Percentiles rank a stretch among this genome's conserved stretches.
Evolutionary conservation across 2,888 invertebrate species (phyloP).

Genomic region (Agrochola lychnidis): DNA sequence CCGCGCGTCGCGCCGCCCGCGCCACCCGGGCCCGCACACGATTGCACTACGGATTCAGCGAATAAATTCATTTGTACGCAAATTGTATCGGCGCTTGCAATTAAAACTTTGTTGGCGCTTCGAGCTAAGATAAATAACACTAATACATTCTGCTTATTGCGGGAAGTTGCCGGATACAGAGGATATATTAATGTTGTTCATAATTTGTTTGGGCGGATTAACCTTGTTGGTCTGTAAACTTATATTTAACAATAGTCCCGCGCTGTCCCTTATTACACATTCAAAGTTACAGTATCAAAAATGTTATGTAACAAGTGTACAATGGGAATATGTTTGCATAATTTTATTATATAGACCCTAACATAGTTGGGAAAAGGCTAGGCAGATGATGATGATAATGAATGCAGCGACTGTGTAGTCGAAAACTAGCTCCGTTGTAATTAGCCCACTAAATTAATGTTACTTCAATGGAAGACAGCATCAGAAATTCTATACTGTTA

Average conservation of each 20-base stretch:
- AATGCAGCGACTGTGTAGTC: constrained; percentile 5
- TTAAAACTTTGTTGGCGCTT: constrained; percentile 90
- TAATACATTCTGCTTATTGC: constrained; percentile 90
- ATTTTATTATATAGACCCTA: constrained; percentile 40
- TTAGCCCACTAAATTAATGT: constrained; percentile 18
- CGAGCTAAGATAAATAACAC: constrained; percentile 90
- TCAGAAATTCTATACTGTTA: background rate
- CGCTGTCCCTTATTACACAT: constrained; percentile 80
- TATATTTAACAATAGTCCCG: constrained; percentile 81
- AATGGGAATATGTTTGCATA: constrained; percentile 54
- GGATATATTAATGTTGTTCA: constrained; percentile 90
- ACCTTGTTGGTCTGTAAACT: constrained; percentile 84
- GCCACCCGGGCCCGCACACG: constrained; percentile 75
- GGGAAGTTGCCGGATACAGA: constrained; percentile 88
- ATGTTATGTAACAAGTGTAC: constrained; percentile 49
- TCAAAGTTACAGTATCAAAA: constrained; percentile 68
- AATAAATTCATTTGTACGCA: constrained; percentile 91
- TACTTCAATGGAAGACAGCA: background rate
- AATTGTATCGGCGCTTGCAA: constrained; percentile 91
- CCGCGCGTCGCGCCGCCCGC: constrained; percentile 75
- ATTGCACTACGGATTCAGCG: constrained; percentile 89
- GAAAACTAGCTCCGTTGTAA: constrained; percentile 14
- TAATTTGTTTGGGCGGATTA: constrained; percentile 90
- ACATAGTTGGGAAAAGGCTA: no score
- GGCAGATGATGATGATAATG: no score